Base-by-base conservation (phyloP, 1,140 invertebrate species). In the Phymastichus coffea region DNA sequence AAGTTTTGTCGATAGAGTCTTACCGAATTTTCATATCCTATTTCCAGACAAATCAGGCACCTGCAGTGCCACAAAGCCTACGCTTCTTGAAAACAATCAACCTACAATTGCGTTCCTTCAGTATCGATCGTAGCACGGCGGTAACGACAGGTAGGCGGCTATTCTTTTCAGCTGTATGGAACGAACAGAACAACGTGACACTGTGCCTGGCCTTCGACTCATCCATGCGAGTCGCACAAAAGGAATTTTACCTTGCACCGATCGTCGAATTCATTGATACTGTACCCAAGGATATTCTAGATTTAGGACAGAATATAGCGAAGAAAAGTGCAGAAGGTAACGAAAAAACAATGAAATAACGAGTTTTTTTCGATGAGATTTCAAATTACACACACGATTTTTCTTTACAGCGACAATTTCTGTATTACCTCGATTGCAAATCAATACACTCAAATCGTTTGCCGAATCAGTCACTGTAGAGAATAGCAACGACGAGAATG, bases 181-280 rank as follows among this genome's bases (percentile, higher is more conserved):
- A 83, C 67, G 69, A 83, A 55, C 84, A 87, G 4, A 85, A 85
- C 44, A 85, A 85, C 44, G 87, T 92, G 0, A 91, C 88, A 2
- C 67, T 92, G 43, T 87, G 88, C 75, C 74, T 92, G 17, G 85
- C 86, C 7, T 84, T 85, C 60, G 87, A 88, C 66, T 84, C 86
- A 63, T 67, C 72, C 7, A 66, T 75, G 60, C 74, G 71, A 51
- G 6, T 33, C 35, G 69, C 73, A 43, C 61, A 70, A 26, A 77
- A 76, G 49, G 78, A 80, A 66, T 82, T 87, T 67, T 86, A 83
- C 67, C 77, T 92, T 44, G 83, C 83, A 57, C 87, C 90, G 4
- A 81, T 92, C 26, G 87, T 88, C 7, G 88, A 91, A 72, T 92
- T 93, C 74, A 87, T 85, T 67, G 89, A 92, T 69, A 71, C 87